Percentiles rank a stretch among this genome's conserved stretches.
Evolutionary conservation across 1,140 invertebrate genomes (phyloP).

Genomic region (Notospermus geniculatus): DNA sequence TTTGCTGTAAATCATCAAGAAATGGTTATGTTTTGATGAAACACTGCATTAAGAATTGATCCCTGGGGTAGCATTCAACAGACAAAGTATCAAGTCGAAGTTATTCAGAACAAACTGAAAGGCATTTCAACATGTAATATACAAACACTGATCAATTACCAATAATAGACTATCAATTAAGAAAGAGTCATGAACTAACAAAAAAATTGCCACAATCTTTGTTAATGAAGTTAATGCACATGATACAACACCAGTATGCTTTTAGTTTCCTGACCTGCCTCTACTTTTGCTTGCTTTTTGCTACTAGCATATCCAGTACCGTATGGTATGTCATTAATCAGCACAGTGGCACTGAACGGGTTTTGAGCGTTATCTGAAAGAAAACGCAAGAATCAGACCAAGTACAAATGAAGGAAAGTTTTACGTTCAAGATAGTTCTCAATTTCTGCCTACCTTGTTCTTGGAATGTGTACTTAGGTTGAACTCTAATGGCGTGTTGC

Average conservation of each 20-base stretch:
- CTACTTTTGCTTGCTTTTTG: slow-evolving; percentile 92
- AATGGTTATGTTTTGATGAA: slow-evolving; percentile 9
- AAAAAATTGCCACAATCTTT: too few relatives aligned
- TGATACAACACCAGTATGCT: too few relatives aligned
- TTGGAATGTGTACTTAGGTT: slow-evolving; percentile 88
- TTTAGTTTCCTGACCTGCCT: slow-evolving; percentile 66
- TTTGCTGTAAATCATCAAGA: slow-evolving; percentile 60
- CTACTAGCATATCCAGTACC: slow-evolving; percentile 88
- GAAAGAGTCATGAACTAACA: too few relatives aligned
- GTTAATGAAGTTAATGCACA: too few relatives aligned
- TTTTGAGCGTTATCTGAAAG: slow-evolving; percentile 81
- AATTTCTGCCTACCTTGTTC: slow-evolving; percentile 79
- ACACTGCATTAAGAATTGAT: too few relatives aligned
- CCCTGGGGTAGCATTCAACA: too few relatives aligned
- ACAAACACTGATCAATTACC: too few relatives aligned
- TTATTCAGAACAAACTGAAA: neutral
- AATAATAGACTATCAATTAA: too few relatives aligned
- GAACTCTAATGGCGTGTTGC: slow-evolving; percentile 87
- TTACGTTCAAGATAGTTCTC: slow-evolving; percentile 8
- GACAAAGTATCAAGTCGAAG: too few relatives aligned
- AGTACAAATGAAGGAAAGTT: slow-evolving; percentile 14
- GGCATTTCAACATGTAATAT: too few relatives aligned
- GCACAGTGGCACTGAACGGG: slow-evolving; percentile 89
- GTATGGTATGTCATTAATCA: slow-evolving; percentile 88
- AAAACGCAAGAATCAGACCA: neutral